These are phyloP conservation scores for Erinaceus europaeus DNA, from an alignment of 2,113 vertebrate species.

Conservation along the genomic window DNA sequence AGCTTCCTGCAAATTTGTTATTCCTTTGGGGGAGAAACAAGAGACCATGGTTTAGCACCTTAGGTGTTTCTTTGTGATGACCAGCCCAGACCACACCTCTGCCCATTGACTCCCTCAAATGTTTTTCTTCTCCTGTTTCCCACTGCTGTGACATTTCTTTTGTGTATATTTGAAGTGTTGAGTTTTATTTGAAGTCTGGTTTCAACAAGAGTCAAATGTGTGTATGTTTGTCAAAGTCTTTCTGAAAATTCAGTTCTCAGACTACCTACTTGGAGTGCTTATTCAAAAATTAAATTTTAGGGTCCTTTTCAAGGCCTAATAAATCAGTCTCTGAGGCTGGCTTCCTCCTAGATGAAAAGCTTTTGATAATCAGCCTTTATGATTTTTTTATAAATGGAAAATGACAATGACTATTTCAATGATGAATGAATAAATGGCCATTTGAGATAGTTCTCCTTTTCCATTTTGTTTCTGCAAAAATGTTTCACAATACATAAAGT, in stretches of 20 bases:
- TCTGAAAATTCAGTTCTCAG: background rate
- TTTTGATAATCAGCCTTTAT: background rate
- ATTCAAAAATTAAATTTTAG: slow-evolving; percentile 24
- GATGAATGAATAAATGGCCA: background rate
- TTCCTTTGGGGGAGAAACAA: no score
- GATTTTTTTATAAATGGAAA: background rate
- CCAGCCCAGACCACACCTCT: background rate
- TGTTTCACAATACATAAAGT: background rate
- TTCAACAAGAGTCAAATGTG: background rate
- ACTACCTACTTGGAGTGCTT: background rate
- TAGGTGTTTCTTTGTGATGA: no score
- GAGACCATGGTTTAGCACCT: no score
- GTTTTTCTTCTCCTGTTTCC: background rate
- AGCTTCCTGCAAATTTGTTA: no score
- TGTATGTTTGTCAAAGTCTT: background rate
- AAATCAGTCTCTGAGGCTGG: background rate
- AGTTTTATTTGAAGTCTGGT: background rate
- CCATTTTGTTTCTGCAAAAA: background rate
- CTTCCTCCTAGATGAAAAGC: background rate
- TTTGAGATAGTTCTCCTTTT: background rate
- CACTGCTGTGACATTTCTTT: background rate
- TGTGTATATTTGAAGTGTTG: background rate
- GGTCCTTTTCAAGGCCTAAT: background rate
- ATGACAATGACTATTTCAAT: background rate
- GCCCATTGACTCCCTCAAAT: background rate